Evolutionary conservation across 2,113 vertebrate genomes (phyloP).

Genomic region (Myotis lucifugus): DNA sequence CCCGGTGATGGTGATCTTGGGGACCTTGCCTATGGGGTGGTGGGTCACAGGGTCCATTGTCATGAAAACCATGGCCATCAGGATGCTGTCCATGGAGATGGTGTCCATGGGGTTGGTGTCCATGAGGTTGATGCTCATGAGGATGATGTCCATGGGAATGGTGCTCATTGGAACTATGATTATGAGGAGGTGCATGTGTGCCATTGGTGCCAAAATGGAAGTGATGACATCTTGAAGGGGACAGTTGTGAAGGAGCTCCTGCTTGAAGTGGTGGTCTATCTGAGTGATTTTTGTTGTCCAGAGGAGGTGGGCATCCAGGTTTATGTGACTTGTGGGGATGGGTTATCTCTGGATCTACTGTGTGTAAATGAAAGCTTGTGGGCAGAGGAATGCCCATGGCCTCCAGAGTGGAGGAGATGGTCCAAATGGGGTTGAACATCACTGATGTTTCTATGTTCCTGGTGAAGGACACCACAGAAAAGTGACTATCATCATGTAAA

Average conservation of each 20-base stretch:
- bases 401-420: not conserved
- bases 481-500: not conserved
- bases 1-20: not conserved
- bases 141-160: not conserved
- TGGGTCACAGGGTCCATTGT: conserved; percentile 60
- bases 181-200: not conserved
- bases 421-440: not conserved
- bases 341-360: not conserved
- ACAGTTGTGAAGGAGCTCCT: not conserved
- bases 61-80: not conserved
- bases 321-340: conserved; percentile 11
- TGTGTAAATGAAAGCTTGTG: conserved; percentile 13
- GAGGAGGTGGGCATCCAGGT: not conserved
- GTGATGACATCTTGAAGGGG: not conserved
- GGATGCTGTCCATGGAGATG: not conserved
- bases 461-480: conserved; percentile 32
- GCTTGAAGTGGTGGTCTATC: not conserved
- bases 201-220: not conserved
- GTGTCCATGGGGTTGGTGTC: not conserved
- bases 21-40: not conserved
- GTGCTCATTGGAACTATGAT: conserved; percentile 2
- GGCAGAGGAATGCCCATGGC: not conserved
- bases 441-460: conserved; percentile 31
- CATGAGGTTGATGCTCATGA: not conserved
- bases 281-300: not conserved